Evolutionary conservation across 30 jellyfish, hydroid and myxozoan genomes (phyloP), one percentile per base, ranked within the genome.

Genomic region (Calvadosia cruxmelitensis): DNA sequence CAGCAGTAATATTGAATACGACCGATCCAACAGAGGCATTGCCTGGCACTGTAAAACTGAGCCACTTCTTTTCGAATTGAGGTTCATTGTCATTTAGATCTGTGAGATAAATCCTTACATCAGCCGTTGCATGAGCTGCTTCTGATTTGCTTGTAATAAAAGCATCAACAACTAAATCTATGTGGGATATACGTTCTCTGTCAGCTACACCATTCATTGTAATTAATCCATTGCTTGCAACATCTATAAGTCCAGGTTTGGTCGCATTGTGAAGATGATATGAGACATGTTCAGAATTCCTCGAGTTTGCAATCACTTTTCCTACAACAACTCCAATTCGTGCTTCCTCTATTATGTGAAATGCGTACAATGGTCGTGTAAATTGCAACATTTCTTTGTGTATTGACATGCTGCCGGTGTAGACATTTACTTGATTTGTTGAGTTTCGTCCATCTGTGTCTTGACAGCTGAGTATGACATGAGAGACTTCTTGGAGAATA

Each of bases 71-170:
- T 42, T 10, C 25, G 50, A 84, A 86, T 1, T 0, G 16, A 36
- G 99, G 99, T 13, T 34, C 29, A 66, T 77, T 75, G 65, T 91
- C 99, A 82, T 91, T 91, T 3, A 31, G 57, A 64, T 74, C 92
- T 49, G 25, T 53, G 36, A 91, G 42, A 1, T 79, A 42, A 12
- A 86, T 74, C 16, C 64, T 52, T 28, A 67, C 80, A 50, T 42
- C 64, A 1, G 71, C 75, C 30, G 74, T 67, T 63, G 83, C 30
- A n/a, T 61, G 3, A 23, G 74, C 75, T 3, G 73, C 15, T 64
- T 51, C n/a, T 29, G 53, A 68, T 33, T 63, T 31, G 30, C 83
- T 76, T 27, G 49, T 66, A 52, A 70, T 87, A 0, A 1, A 24
- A 0, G 93, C 93, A 29, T 80, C 71, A 7, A 80, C 50, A 1